Percentiles rank a stretch among this genome's conserved stretches.
These are phyloP conservation scores for Gallinago undulata DNA, from an alignment of 2,113 vertebrate genomes.

Conservation along the genomic window DNA sequence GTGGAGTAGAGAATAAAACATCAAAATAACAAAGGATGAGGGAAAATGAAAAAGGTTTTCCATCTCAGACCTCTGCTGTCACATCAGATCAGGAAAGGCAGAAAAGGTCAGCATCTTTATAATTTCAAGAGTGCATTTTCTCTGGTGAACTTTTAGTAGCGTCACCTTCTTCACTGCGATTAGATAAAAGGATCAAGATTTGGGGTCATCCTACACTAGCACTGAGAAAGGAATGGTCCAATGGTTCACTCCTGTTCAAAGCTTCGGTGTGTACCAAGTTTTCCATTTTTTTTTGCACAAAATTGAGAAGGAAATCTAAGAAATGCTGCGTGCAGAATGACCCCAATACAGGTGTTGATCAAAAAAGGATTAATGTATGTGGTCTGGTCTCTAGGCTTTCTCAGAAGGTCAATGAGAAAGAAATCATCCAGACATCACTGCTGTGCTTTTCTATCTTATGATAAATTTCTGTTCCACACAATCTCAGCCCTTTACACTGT, in stretches of 20 bases:
- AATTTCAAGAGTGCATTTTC: not conserved
- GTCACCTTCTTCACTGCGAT: not conserved
- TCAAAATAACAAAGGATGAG: not conserved
- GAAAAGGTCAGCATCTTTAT: slow-evolving; percentile 27
- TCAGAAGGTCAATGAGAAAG: not conserved
- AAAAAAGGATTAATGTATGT: accelerated
- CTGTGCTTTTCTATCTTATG: not conserved
- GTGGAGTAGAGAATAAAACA: not conserved
- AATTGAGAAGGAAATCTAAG: not conserved
- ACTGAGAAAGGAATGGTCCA: not conserved
- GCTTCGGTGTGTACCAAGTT: not conserved
- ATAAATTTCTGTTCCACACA: not conserved
- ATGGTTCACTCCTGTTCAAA: not conserved
- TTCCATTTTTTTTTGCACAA: not conserved
- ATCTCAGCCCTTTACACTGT: not conserved
- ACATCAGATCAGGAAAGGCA: not conserved
- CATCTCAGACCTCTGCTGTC: not conserved
- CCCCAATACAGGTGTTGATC: not conserved
- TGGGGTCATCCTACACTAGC: not conserved
- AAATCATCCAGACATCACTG: not conserved
- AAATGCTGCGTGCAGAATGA: not conserved
- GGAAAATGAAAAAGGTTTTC: not conserved
- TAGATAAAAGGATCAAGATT: not conserved
- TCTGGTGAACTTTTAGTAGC: not conserved
- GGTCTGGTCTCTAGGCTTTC: not conserved